Percentiles rank a stretch among this genome's conserved stretches.
Evolutionary conservation across 1,140 invertebrate genomes (phyloP).

Genomic region (Pseudomyrmex sp.): DNA sequence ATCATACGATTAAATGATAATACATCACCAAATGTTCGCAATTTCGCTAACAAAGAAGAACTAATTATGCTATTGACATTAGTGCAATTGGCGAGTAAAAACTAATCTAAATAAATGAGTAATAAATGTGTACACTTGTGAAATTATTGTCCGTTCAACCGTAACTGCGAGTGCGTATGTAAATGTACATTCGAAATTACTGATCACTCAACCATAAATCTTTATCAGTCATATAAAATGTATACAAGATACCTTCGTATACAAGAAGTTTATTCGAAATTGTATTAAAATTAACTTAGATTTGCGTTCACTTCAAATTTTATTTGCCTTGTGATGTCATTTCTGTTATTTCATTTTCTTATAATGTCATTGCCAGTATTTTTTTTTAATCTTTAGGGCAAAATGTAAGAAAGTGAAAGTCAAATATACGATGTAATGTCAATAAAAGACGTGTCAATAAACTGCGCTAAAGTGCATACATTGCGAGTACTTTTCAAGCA

Average conservation of each 20-base stretch:
- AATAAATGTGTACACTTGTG: background rate
- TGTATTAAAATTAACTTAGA: background rate
- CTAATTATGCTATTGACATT: background rate
- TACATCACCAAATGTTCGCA: background rate
- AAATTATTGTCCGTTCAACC: slow-evolving; percentile 30
- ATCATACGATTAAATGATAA: too few species aligned
- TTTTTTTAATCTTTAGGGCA: background rate
- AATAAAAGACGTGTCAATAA: background rate
- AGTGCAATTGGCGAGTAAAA: background rate
- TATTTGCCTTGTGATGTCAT: background rate
- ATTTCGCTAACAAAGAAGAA: background rate
- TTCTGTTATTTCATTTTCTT: background rate
- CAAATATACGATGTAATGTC: background rate
- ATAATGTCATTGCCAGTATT: background rate
- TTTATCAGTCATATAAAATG: background rate
- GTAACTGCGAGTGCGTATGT: background rate
- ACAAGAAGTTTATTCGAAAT: too few species aligned
- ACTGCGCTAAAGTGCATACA: background rate
- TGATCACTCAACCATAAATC: slow-evolving; percentile 1
- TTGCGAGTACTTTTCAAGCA: background rate
- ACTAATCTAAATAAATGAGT: slow-evolving; percentile 4
- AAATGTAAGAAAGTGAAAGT: background rate
- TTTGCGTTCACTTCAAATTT: background rate
- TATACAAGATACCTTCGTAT: too few species aligned
- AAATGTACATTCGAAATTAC: slow-evolving; percentile 10